Evolutionary conservation across 2,113 vertebrate species (phyloP), one percentile per base, ranked within the genome.

Genomic region (Larimichthys polyactis): DNA sequence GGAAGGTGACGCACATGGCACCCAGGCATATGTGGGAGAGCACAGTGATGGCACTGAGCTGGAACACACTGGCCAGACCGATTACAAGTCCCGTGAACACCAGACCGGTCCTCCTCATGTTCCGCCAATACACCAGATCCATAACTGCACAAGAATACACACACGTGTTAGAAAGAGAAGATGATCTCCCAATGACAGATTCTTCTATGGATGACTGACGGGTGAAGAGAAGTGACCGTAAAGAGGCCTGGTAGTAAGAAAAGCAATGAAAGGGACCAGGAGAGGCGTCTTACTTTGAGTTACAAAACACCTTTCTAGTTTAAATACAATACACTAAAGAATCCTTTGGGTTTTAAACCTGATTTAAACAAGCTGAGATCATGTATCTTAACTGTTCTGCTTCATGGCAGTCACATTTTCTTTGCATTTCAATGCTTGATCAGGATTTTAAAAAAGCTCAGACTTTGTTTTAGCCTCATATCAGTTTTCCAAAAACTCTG

Each of bases 121-220:
- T 93, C 73, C 95, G 91, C 97, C 97, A 99, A 78, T 96, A 97
- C 80, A 98, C 89, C 92, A 99, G 93, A 83, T 96, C 96, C 70
- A 94, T 88, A 73, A 95, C 95, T 95, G 92, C 85, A 74, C 58
- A 62, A 54, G 52, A 49, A 19, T n/a, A 58, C 15, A 43, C 36
- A 77, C 55, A 64, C 22, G 49, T 7, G 36, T 40, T 24, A 76
- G 44, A 65, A 22, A 55, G 20, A 66, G 5, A 24, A 55, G 20
- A 36, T 14, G 4, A 52, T n/a, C 29, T 69, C 36, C 36, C 7
- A 40, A 40, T 40, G 36, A 40, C 36, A 40, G 36, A 40, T 52
- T 20, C 4, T 36, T 40, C 36, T 40, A n/a, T 17, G 22, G n/a
- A 75, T 27, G 16, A 12, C 49, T 70, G 74, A 22, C 24, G 32